Evolutionary conservation across 2,797 vertebrate genomes (phyloP).

Genomic region (Manis crassicaudata): DNA sequence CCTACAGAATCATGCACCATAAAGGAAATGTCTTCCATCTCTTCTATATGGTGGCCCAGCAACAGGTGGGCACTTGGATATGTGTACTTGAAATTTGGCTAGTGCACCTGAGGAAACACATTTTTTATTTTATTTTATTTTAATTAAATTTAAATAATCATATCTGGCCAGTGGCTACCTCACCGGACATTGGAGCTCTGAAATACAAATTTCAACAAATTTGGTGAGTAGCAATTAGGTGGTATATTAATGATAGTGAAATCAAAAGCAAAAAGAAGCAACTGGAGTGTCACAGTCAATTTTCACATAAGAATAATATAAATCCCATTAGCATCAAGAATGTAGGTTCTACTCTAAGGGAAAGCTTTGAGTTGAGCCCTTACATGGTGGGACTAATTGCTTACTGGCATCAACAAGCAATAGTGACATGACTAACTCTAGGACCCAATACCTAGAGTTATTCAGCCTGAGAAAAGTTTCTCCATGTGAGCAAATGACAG

Average conservation of each 20-base stretch:
- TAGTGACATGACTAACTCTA: neutral
- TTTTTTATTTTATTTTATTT: neutral
- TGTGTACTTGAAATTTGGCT: neutral
- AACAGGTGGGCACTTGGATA: neutral
- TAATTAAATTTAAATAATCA: neutral
- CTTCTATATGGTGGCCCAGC: neutral
- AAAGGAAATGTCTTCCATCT: neutral
- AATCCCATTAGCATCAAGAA: neutral
- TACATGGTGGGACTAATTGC: neutral
- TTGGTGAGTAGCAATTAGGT: neutral
- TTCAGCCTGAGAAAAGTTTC: neutral
- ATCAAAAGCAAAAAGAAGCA: neutral
- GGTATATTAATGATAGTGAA: neutral
- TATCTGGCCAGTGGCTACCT: neutral
- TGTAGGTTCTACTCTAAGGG: neutral
- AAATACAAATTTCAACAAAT: neutral
- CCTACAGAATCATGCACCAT: neutral
- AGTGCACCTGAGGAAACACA: neutral
- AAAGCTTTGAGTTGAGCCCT: neutral
- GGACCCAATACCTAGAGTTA: neutral
- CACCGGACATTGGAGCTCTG: neutral
- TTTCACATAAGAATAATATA: neutral
- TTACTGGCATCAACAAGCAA: neutral
- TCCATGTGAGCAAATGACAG: conserved; percentile 17
- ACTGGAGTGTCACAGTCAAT: neutral